phyloP scores from a whole-genome alignment of 2,113 vertebrate species.

The Collichthys lucidus region DNA sequence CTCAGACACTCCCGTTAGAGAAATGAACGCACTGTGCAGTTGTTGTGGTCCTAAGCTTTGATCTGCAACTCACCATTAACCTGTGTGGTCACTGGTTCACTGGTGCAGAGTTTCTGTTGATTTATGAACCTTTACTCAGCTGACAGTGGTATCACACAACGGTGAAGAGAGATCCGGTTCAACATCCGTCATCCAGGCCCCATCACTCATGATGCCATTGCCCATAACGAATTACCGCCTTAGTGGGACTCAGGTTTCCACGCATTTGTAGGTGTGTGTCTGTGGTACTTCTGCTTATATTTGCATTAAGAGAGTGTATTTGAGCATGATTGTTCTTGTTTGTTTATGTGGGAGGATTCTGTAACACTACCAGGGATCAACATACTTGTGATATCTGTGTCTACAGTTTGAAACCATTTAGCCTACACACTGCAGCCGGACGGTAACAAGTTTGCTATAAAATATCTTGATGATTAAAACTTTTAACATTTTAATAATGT shows the following conservation, averaged over 20 bases:
- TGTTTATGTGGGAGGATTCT: conserved; percentile 55
- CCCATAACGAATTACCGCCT: conserved; percentile 22
- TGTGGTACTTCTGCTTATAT: conserved; percentile 43
- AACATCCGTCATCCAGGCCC: conserved; percentile 43
- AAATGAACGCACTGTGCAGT: conserved; percentile 51
- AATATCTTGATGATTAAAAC: conserved; percentile 18
- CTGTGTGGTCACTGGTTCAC: conserved; percentile 37
- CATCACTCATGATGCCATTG: conserved; percentile 35
- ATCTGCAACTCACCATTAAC: conserved; percentile 39
- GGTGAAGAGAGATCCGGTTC: conserved; percentile 47
- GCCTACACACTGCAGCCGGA: not conserved
- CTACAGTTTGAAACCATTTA: conserved; percentile 13
- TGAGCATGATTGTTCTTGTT: conserved; percentile 48
- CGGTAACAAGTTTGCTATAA: not conserved
- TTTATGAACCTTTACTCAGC: conserved; percentile 44
- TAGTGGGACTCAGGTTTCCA: not conserved
- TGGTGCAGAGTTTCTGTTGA: conserved; percentile 42
- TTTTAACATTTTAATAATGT: conserved; percentile 33
- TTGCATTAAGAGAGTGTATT: conserved; percentile 43
- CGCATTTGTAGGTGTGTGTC: not conserved
- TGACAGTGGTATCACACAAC: conserved; percentile 11
- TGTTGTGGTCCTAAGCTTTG: not conserved
- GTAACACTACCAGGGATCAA: conserved; percentile 2
- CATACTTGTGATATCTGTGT: not conserved
- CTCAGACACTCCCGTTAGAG: conserved; percentile 22